Conservation (phyloP, 2,797 vertebrate species). For the Xenopus petersii region DNA sequence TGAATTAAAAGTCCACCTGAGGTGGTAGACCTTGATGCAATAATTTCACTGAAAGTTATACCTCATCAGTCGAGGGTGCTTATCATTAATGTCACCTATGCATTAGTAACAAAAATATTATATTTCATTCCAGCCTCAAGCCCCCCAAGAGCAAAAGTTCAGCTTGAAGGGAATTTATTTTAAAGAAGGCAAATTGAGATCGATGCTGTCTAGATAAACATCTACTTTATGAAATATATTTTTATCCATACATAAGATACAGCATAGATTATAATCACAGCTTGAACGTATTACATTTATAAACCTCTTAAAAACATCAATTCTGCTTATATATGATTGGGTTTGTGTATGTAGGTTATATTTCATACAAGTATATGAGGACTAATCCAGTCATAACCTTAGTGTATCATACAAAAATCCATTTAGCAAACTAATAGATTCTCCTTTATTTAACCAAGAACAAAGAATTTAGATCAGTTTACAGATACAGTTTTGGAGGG, state of each 20-base stretch:
- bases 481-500: slow-evolving; percentile 40
- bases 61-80: too few species aligned
- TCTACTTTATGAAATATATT: slow-evolving; percentile 20
- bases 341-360: slow-evolving; percentile 51
- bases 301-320: slow-evolving; percentile 30
- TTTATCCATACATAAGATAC: slow-evolving; percentile 6
- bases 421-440: slow-evolving; percentile 41
- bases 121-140: too few species aligned
- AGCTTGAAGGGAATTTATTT: too few species aligned
- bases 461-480: slow-evolving; percentile 42
- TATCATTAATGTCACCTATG: too few species aligned
- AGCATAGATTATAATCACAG: slow-evolving; percentile 1
- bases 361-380: slow-evolving; percentile 41
- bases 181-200: not conserved
- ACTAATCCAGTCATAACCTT: slow-evolving; percentile 48
- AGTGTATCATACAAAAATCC: slow-evolving; percentile 47
- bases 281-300: slow-evolving; percentile 18
- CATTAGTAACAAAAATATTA: too few species aligned
- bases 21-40: too few species aligned
- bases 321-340: slow-evolving; percentile 24
- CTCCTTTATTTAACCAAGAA: slow-evolving; percentile 44
- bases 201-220: slow-evolving; percentile 3
- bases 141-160: too few species aligned
- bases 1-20: too few species aligned
- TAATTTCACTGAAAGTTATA: too few species aligned